Evolutionary conservation across 2,888 invertebrate genomes (phyloP), one percentile per base, ranked within the genome.

Genomic region (Fabriciana adippe): DNA sequence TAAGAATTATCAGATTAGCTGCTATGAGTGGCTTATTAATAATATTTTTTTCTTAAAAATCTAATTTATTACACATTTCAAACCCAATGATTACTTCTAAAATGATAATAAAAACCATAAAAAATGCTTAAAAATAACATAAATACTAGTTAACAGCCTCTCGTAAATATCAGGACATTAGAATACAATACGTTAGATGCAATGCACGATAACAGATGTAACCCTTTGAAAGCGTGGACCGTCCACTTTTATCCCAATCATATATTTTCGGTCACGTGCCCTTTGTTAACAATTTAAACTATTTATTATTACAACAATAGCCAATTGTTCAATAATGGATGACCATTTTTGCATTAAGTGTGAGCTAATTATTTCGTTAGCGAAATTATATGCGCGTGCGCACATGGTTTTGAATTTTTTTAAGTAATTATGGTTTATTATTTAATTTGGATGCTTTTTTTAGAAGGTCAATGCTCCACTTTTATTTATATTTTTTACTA

Each of bases 331-430:
- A 65, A 51, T 78, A 74, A 78, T 78, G 76, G 75, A 75, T 87
- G 86, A 83, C 87, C 86, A 84, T 83, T 84, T 85, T 80, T 80
- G 81, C 81, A 81, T 82, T 82, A 80, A 80, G 75, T 79, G 74
- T 76, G 78, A 78, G 72, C 83, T 86, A 89, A 89, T 90, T 89
- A 89, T 89, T 87, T 84, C 76, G 84, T 88, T 90, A 88, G 85
- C 83, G 84, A 89, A 88, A 89, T 88, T 83, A 85, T 81, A 80
- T 78, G 83, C 79, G 78, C 75, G 72, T 75, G 73, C 31, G 61
- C 61, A 35, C 8, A 67, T 60, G 59, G 47, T 54, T 64, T 59
- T n/a, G 48, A 50, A 56, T 64, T 67, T 60, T 59, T 48, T 75
- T 76, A 71, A 72, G 73, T 68, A 73, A 78, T 81, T 74, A 80